Evolutionary conservation across 2,888 invertebrate genomes (phyloP).

Genomic region (Sesia apiformis): DNA sequence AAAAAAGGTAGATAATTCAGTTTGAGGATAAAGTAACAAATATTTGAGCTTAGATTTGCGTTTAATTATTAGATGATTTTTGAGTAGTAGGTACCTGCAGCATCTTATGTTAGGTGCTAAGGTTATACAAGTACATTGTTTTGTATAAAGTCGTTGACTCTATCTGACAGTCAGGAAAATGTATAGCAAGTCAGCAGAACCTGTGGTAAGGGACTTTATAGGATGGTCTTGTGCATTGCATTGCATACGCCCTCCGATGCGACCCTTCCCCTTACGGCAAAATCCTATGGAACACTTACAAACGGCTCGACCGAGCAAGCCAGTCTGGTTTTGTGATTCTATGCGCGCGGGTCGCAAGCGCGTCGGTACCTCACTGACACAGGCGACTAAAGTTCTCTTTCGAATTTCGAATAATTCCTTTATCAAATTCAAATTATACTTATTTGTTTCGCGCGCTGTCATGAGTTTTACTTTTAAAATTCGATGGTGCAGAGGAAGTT

Average conservation of each 20-base stretch:
- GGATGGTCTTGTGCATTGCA: constrained; percentile 59
- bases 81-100: no score
- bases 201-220: constrained; percentile 54
- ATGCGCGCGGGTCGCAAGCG: constrained; percentile 60
- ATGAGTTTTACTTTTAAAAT: constrained; percentile 31
- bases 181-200: constrained; percentile 18
- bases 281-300: constrained; percentile 69
- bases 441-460: constrained; percentile 19
- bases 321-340: constrained; percentile 70
- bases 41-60: no score
- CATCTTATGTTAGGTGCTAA: no score
- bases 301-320: constrained; percentile 47
- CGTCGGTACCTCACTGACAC: constrained; percentile 22
- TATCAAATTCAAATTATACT: constrained; percentile 10
- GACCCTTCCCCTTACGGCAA: constrained; percentile 71
- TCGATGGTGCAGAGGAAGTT: constrained; percentile 18
- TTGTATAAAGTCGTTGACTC: no score
- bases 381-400: constrained; percentile 36
- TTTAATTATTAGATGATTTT: no score
- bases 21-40: no score
- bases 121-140: no score
- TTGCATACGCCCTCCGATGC: constrained; percentile 66
- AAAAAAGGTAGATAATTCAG: no score
- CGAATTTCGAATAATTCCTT: constrained; percentile 32
- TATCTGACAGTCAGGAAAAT: background rate